Conservation (phyloP, 1,140 invertebrate genomes). For the Papilio xuthus region DNA sequence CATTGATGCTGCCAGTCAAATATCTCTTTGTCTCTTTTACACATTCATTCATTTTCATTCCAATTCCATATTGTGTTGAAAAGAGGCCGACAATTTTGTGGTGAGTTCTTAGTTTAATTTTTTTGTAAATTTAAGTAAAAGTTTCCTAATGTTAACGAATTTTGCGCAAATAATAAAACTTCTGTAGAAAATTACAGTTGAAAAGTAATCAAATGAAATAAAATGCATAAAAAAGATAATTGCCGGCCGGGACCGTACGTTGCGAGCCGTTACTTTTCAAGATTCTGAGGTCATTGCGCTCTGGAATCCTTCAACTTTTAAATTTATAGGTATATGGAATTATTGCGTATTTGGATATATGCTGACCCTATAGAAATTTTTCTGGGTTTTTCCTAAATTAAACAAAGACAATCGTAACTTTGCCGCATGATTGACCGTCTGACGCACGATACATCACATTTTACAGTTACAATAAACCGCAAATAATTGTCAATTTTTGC, state of each 20-base stretch:
- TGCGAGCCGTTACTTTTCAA: slow-evolving; percentile 77
- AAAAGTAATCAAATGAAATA: slow-evolving; percentile 1
- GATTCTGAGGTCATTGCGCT: slow-evolving; percentile 75
- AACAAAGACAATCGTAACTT: slow-evolving; percentile 32
- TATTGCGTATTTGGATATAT: slow-evolving; percentile 46
- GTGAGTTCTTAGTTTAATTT: slow-evolving; percentile 57
- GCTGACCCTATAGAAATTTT: slow-evolving; percentile 37
- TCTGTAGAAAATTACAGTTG: neutral
- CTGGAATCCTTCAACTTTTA: slow-evolving; percentile 38
- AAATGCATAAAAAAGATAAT: slow-evolving; percentile 31
- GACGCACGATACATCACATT: slow-evolving; percentile 31
- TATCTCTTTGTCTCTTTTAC: slow-evolving; percentile 40
- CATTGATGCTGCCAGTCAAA: slow-evolving; percentile 41
- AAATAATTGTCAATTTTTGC: slow-evolving; percentile 31
- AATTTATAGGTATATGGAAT: slow-evolving; percentile 40
- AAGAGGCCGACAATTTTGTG: slow-evolving; percentile 55
- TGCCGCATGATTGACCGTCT: slow-evolving; percentile 39
- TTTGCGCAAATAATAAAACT: neutral
- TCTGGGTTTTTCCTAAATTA: slow-evolving; percentile 7
- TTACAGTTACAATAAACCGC: slow-evolving; percentile 36
- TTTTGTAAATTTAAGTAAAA: slow-evolving; percentile 3
- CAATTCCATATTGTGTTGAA: slow-evolving; percentile 49
- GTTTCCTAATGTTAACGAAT: neutral
- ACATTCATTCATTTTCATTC: slow-evolving; percentile 49
- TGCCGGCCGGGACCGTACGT: slow-evolving; percentile 49